Conservation (phyloP, 2,113 vertebrate species). For the Barnardius zonarius region DNA sequence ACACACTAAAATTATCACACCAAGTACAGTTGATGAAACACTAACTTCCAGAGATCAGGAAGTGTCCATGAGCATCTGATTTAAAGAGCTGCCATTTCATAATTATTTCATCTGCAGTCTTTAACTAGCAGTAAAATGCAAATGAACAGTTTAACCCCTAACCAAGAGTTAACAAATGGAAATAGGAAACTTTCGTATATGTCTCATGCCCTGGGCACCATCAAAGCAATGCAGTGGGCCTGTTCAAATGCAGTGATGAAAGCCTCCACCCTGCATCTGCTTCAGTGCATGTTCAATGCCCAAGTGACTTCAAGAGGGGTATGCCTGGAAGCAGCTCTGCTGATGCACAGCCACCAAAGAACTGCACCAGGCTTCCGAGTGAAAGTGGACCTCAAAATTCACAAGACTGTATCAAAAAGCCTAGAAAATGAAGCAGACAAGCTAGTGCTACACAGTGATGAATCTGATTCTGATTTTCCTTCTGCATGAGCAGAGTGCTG, state of each 20-base stretch:
- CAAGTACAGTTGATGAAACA: background rate
- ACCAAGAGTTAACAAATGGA: background rate
- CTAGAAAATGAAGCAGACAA: background rate
- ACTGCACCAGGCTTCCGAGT: background rate
- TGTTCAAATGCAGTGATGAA: background rate
- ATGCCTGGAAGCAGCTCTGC: background rate
- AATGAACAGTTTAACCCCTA: background rate
- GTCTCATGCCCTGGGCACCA: background rate
- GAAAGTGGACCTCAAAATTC: background rate
- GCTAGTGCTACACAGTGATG: background rate
- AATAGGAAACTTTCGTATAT: background rate
- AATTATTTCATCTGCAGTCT: background rate
- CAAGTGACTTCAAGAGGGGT: background rate
- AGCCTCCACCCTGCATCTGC: background rate
- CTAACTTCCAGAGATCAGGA: background rate
- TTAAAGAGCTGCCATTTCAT: background rate
- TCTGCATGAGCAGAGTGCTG: background rate
- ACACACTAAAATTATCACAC: background rate
- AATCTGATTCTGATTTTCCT: background rate
- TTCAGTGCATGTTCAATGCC: background rate
- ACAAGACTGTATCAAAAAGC: background rate
- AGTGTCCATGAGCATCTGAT: background rate
- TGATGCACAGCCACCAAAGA: background rate
- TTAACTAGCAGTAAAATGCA: background rate
- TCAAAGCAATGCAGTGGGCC: background rate